Evolutionary conservation across 2,113 vertebrate genomes (phyloP), one percentile per base, ranked within the genome.

Genomic region (Hepsetus odoe): DNA sequence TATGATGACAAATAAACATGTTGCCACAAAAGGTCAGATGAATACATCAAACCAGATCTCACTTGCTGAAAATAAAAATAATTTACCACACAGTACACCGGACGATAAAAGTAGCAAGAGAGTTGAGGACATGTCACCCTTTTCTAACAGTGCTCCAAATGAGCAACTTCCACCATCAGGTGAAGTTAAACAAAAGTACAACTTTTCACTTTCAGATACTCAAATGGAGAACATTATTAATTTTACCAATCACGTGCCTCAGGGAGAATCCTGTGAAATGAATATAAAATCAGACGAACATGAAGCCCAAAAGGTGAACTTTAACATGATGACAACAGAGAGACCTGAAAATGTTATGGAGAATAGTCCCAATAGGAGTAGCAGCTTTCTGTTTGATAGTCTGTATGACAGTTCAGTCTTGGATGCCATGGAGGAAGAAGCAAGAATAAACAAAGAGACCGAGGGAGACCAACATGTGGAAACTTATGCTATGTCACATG

Each of bases 341-440:
- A 30, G 40, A 18, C 24, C 22, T 16, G 3, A 30, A 71, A 53
- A 24, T 11, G 64, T 71, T 62, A 59, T 80, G 4, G 92, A 94
- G 80, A 93, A 88, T 53, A 95, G 93, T 80, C 84, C 94, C 18
- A 95, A 99, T 87, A 87, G 93, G 81, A 99, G 96, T 82, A 92
- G 93, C 66, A 94, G 91, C 88, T 95, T 98, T 83, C 87, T 99
- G 4, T 99, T 99, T 76, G 95, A 98, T 80, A 96, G 96, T 88
- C 93, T 97, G 72, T 91, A 86, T 77, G 92, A 95, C 71, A 90
- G 88, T 77, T 90, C 90, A 70, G 80, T 91, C 67, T 87, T 93
- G 72, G 85, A 79, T 61, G 88, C 76, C 46, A 78, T 86, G 51
- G 89, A 72, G 10, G 88, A 66, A 14, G 90, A 88, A 13, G 86